Evolutionary conservation across 2,113 vertebrate genomes (phyloP), one percentile per base, ranked within the genome.

Genomic region (Varanus komodoensis): DNA sequence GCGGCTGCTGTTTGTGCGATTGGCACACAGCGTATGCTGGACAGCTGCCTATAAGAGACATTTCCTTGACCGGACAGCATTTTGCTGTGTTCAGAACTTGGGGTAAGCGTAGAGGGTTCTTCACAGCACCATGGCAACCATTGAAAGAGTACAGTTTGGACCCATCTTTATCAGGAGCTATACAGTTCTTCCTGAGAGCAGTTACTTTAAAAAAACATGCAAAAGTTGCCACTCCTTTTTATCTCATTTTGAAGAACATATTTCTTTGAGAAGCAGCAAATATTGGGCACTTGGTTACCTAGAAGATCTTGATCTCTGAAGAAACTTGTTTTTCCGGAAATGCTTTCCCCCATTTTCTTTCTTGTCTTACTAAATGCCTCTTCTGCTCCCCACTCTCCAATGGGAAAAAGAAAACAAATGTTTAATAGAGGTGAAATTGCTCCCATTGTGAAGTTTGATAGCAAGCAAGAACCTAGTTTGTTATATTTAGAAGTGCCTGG

Each of bases 401-500:
- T 48, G 27, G 32, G 64, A 38, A 54, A 61, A 8, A 52, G 32
- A 52, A 71, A 69, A 34, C 15, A 8, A 29, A n/a, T 69, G 34
- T 73, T 82, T 73, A 64, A 67, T 78, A 77, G 68, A 78, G 73
- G 44, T 77, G 81, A 89, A 83, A n/a, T 21, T 5, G 21, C 38
- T 83, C 52, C 34, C 32, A 67, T 25, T 14, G 57, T 61, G 34
- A 44, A 71, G 71, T 71, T 69, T 68, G 48, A n/a, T 80, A 75
- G 38, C 2, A 23, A 89, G 52, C 8, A 68, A 27, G 48, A 87
- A 48, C 54, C 74, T 73, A 64, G 29, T 67, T 32, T 82, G 68
- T 29, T 17, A 50, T 73, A 38, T 89, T 88, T 81, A 89, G 87
- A 91, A 80, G 52, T 2, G 61, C 9, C 83, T 80, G 23, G 44